These are phyloP conservation scores for Chloropsis cyanopogon DNA, from an alignment of 2,113 vertebrate species.

Conservation along the genomic window DNA sequence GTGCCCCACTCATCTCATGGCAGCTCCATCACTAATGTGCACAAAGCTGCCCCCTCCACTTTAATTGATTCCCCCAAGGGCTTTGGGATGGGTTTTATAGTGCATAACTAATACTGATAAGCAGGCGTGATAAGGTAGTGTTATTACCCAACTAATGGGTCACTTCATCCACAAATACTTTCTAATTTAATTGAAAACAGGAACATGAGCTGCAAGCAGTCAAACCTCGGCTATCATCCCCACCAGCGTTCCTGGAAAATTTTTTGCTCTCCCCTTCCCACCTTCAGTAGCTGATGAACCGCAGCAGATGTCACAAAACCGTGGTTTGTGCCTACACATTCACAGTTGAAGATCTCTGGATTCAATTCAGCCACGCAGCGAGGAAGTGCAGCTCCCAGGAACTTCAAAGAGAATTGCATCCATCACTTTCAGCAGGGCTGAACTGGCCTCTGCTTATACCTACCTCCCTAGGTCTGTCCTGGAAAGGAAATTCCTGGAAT, in stretches of 20 bases:
- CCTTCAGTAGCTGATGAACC: conserved; percentile 9
- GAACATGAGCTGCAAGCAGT: background rate
- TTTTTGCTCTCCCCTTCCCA: conserved; percentile 5
- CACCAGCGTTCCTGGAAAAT: background rate
- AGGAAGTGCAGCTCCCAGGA: conserved; percentile 35
- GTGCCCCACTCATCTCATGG: background rate
- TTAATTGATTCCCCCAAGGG: conserved; percentile 51
- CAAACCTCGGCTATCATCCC: rapidly evolving
- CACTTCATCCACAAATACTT: conserved; percentile 53
- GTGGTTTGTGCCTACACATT: background rate
- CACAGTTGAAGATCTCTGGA: conserved; percentile 11
- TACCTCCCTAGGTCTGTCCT: conserved; percentile 41
- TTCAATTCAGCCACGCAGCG: background rate
- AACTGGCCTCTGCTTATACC: conserved; percentile 30
- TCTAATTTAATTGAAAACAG: conserved; percentile 61
- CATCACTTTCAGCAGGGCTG: conserved; percentile 11
- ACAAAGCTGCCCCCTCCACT: background rate
- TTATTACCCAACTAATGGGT: conserved; percentile 62
- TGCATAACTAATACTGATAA: conserved; percentile 71
- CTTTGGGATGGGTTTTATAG: conserved; percentile 55
- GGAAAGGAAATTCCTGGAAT: conserved; percentile 64
- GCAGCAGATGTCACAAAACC: background rate
- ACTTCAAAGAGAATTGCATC: conserved; percentile 40
- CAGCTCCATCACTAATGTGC: background rate
- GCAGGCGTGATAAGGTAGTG: conserved; percentile 55